Percentiles rank a stretch among this genome's conserved stretches.
Conservation (phyloP, 2,888 invertebrate genomes). For the Tolmerus cingulatus region DNA sequence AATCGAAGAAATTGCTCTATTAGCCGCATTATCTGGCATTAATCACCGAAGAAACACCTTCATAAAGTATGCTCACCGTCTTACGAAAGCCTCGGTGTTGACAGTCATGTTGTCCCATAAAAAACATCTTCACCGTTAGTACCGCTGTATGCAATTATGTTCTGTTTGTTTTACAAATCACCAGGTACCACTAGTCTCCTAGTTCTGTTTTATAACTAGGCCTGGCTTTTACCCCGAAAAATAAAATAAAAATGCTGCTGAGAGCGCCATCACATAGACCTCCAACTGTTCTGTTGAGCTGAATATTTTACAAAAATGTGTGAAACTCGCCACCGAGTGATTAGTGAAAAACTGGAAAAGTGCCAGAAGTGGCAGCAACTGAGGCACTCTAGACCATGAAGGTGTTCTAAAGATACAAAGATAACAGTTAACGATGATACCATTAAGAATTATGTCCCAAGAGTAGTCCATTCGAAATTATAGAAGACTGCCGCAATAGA, state of each 20-base stretch:
- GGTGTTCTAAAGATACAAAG: slow-evolving; percentile 34
- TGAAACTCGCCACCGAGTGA: background rate
- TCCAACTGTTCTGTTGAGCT: background rate
- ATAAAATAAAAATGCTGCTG: background rate
- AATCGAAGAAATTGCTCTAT: background rate
- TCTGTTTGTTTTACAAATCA: background rate
- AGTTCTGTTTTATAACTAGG: background rate
- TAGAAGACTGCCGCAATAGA: background rate
- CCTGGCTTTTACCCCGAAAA: background rate
- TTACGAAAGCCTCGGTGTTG: background rate
- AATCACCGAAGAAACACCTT: background rate
- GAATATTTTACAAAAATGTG: background rate
- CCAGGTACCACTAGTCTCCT: background rate
- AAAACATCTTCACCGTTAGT: background rate
- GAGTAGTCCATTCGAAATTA: slow-evolving; percentile 6
- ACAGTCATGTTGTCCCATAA: background rate
- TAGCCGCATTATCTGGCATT: background rate
- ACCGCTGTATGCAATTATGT: background rate
- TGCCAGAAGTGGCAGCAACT: background rate
- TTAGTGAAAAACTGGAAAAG: background rate
- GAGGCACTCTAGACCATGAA: background rate
- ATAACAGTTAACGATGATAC: slow-evolving; percentile 26
- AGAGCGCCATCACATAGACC: background rate
- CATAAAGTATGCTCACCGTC: background rate
- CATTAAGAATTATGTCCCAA: slow-evolving; percentile 22